phyloP scores from a whole-genome alignment of 2,113 vertebrate genomes.

The Spilogale gracilis region DNA sequence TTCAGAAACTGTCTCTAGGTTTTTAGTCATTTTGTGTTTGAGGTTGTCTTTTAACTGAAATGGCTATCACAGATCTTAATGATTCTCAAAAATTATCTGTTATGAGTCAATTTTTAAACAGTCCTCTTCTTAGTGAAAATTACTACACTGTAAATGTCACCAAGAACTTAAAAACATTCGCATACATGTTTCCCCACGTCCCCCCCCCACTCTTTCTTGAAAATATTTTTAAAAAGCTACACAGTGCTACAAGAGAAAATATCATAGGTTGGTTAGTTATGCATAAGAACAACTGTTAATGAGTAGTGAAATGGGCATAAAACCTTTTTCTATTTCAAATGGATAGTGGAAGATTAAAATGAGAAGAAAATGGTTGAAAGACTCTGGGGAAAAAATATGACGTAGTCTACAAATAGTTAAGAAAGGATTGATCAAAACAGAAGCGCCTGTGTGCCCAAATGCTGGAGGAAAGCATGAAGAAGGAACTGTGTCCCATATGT shows the following conservation, averaged over 20 bases:
- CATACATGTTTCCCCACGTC: background rate
- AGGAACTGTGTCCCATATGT: background rate
- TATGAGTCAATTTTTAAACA: background rate
- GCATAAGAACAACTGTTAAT: background rate
- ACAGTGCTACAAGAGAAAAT: background rate
- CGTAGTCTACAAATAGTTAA: background rate
- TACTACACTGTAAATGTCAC: background rate
- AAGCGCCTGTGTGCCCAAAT: background rate
- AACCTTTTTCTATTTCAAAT: constrained; percentile 13
- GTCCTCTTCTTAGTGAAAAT: background rate
- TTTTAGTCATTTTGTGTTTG: background rate
- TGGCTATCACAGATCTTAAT: background rate
- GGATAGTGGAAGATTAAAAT: background rate
- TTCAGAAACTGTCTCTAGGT: background rate
- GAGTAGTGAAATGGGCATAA: background rate
- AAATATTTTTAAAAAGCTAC: constrained; percentile 14
- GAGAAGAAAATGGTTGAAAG: constrained; percentile 40
- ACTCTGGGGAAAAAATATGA: background rate
- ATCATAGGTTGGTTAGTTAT: background rate
- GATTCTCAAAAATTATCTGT: background rate
- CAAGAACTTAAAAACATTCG: background rate
- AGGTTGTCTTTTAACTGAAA: background rate
- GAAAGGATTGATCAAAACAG: constrained; percentile 48
- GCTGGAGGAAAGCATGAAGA: background rate
- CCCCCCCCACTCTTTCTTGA: background rate